phyloP scores from a whole-genome alignment of 1,140 invertebrate genomes.

The Neoseiulus cucumeris region DNA sequence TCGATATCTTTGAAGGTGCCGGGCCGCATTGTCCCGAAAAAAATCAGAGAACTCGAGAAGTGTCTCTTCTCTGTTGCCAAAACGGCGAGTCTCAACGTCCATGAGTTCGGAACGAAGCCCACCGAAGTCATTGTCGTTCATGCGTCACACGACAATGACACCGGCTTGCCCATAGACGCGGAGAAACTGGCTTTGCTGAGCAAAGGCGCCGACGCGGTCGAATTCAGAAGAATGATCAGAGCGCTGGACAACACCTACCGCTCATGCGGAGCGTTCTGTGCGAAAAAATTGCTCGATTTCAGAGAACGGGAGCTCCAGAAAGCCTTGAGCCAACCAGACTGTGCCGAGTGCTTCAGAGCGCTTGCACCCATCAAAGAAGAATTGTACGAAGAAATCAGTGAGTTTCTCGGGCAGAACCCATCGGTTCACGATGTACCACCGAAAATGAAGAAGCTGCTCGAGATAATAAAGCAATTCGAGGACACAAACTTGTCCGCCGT shows the following conservation, averaged over 20 bases:
- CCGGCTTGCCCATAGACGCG: not conserved
- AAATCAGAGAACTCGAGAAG: conserved; percentile 47
- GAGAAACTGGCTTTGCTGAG: not conserved
- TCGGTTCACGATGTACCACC: not conserved
- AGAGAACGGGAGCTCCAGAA: not conserved
- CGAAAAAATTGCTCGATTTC: not conserved
- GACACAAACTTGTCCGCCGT: conserved; percentile 44
- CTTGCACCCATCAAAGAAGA: not conserved
- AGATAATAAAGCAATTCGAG: not conserved
- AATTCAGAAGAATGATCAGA: not conserved
- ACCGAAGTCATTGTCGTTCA: conserved; percentile 34
- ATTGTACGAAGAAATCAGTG: not conserved
- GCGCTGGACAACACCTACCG: not conserved
- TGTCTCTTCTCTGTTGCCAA: conserved; percentile 46
- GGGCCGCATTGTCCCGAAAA: conserved; percentile 33
- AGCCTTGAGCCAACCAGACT: not conserved
- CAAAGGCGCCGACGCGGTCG: not conserved
- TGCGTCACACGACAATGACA: not conserved
- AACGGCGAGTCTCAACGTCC: conserved; percentile 53
- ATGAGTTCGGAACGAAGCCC: conserved; percentile 32
- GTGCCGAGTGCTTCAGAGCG: not conserved
- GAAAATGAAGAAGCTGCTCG: not conserved
- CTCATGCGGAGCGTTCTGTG: not conserved
- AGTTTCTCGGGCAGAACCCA: not conserved
- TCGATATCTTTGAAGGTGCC: too few relatives aligned